Evolutionary conservation across 2,888 invertebrate genomes (phyloP).

Genomic region (Polydrusus tereticollis): DNA sequence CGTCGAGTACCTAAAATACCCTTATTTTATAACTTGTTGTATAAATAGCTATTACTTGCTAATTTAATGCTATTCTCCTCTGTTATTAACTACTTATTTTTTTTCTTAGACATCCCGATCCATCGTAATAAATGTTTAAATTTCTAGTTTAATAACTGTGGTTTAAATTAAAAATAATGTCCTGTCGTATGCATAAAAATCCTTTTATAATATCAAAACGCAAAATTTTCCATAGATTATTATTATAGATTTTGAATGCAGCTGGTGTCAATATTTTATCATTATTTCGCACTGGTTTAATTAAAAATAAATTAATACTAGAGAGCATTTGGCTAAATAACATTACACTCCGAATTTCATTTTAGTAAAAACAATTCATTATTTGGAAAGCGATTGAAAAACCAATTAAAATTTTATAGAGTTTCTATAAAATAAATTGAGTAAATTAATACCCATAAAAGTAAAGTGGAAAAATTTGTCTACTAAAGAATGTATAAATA

Average conservation of each 20-base stretch:
- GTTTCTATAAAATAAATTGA: constrained; percentile 44
- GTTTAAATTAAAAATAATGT: constrained; percentile 21
- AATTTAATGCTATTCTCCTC: too few relatives aligned
- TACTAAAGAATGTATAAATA: constrained; percentile 6
- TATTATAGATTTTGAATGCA: constrained; percentile 44
- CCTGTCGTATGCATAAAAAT: constrained; percentile 7
- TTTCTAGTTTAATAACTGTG: too few relatives aligned
- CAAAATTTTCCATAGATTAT: constrained; percentile 37
- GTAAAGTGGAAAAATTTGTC: constrained; percentile 19
- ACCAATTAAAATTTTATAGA: constrained; percentile 48
- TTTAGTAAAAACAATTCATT: constrained; percentile 45
- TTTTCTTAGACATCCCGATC: too few relatives aligned
- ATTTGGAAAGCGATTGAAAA: constrained; percentile 46
- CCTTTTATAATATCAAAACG: constrained; percentile 26
- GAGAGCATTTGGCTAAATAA: constrained; percentile 48
- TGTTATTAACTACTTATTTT: too few relatives aligned
- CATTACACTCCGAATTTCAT: constrained; percentile 46
- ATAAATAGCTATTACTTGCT: too few relatives aligned
- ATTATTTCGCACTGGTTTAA: constrained; percentile 48
- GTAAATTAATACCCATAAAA: constrained; percentile 38
- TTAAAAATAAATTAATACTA: constrained; percentile 50
- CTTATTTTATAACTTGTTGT: too few relatives aligned
- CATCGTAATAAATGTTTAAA: too few relatives aligned
- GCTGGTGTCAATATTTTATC: constrained; percentile 49
- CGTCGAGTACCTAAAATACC: too few relatives aligned